Conservation (phyloP, 2,113 vertebrate species). For the Sinocyclocheilus rhinocerous region DNA sequence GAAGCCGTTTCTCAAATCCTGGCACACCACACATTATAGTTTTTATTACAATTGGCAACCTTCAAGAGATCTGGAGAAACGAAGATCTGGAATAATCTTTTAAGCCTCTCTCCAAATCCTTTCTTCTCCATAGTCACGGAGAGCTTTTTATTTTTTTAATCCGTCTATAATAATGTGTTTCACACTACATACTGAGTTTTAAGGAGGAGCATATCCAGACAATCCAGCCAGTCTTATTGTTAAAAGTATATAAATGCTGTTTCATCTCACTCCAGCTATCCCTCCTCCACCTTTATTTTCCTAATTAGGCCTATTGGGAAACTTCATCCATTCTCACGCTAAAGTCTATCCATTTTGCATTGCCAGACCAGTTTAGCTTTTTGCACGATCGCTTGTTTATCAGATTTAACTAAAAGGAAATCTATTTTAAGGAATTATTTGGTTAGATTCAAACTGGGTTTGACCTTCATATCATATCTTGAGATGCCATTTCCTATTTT, state of each 20-base stretch:
- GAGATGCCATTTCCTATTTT: neutral
- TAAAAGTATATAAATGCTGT: neutral
- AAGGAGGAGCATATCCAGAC: neutral
- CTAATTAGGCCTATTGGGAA: slow-evolving; percentile 3
- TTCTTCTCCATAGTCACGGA: slow-evolving; percentile 38
- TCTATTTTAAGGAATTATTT: neutral
- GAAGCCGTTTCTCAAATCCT: slow-evolving; percentile 40
- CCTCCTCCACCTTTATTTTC: slow-evolving; percentile 10
- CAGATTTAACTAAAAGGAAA: neutral
- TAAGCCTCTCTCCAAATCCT: slow-evolving; percentile 15
- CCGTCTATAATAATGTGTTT: slow-evolving; percentile 11
- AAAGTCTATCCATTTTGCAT: neutral
- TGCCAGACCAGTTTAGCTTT: neutral
- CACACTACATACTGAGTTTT: slow-evolving; percentile 10
- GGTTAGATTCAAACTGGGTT: neutral
- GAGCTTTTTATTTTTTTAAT: slow-evolving; percentile 20
- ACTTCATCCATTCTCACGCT: slow-evolving; percentile 9
- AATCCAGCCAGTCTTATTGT: neutral
- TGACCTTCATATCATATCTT: neutral
- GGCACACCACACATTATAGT: slow-evolving; percentile 37
- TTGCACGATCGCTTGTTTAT: neutral
- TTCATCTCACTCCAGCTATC: neutral
- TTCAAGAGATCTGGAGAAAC: slow-evolving; percentile 46
- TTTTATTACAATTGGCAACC: slow-evolving; percentile 54
- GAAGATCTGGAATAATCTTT: slow-evolving; percentile 44